These are phyloP conservation scores for Callipepla californica DNA, from an alignment of 2,113 vertebrate species.

Conservation along the genomic window DNA sequence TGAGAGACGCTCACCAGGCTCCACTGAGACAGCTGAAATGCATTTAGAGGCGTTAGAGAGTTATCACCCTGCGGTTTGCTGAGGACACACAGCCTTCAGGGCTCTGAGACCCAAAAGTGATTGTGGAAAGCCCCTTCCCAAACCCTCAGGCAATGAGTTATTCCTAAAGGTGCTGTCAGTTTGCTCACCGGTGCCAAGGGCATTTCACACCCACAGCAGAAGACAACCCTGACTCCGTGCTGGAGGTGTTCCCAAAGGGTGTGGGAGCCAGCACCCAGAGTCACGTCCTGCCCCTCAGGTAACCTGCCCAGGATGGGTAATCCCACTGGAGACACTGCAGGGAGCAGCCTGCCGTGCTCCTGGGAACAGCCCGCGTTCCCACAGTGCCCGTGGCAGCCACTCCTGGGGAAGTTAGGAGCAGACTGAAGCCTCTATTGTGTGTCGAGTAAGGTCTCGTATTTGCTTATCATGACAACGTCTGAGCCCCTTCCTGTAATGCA, in stretches of 20 bases:
- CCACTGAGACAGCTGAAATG: background rate
- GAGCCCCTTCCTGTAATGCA: conserved; percentile 2
- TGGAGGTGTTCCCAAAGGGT: background rate
- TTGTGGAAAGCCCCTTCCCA: background rate
- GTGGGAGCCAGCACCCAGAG: background rate
- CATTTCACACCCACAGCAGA: background rate
- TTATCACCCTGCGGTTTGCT: background rate
- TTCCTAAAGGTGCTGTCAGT: background rate
- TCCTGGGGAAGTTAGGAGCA: conserved; percentile 27
- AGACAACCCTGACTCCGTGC: background rate
- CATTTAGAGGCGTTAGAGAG: background rate
- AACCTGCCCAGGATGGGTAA: background rate
- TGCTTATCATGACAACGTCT: background rate
- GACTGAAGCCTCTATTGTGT: conserved; percentile 34
- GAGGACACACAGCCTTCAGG: background rate
- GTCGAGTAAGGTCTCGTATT: background rate
- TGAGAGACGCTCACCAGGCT: background rate
- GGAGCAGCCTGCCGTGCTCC: background rate
- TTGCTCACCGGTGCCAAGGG: background rate
- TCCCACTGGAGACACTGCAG: background rate
- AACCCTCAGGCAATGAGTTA: background rate
- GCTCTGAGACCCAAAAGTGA: background rate
- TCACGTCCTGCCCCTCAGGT: background rate
- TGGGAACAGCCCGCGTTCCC: background rate
- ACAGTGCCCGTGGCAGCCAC: background rate